Conservation (phyloP, 2,113 vertebrate species). For the Rhea pennata region DNA sequence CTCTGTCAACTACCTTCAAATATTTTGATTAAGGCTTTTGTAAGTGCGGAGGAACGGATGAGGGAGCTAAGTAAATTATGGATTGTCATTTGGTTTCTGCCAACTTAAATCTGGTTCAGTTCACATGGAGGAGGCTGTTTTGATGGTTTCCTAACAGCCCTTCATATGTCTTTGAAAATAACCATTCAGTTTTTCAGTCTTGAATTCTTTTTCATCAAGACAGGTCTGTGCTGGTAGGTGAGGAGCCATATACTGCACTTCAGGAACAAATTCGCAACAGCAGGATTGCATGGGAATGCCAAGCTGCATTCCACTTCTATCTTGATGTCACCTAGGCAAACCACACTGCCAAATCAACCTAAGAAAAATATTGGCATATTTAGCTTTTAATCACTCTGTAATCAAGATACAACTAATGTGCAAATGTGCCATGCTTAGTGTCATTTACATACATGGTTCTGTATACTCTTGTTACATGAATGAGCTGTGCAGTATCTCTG, state of each 20-base stretch:
- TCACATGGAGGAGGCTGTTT: slow-evolving; percentile 41
- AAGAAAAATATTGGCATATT: not conserved
- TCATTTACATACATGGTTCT: not conserved
- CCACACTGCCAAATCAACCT: not conserved
- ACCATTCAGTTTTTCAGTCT: slow-evolving; percentile 1
- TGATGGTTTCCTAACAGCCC: slow-evolving; percentile 11
- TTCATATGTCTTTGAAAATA: slow-evolving; percentile 2
- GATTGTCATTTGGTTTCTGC: slow-evolving; percentile 14
- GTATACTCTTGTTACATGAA: not conserved
- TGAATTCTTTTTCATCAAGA: not conserved
- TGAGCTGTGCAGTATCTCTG: not conserved
- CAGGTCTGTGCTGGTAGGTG: not conserved
- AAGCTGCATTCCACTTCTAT: not conserved
- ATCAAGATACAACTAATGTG: not conserved
- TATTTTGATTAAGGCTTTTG: slow-evolving; percentile 48
- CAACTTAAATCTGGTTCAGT: slow-evolving; percentile 32
- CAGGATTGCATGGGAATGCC: not conserved
- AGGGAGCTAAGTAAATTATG: slow-evolving; percentile 15
- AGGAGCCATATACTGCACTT: not conserved
- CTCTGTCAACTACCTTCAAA: slow-evolving; percentile 36
- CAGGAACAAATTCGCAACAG: not conserved
- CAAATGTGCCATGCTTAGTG: not conserved
- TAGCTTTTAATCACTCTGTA: not conserved
- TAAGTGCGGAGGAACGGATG: not conserved
- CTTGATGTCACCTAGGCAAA: not conserved